phyloP scores from a whole-genome alignment of 2,113 vertebrate genomes.

The Hippocampus comes region DNA sequence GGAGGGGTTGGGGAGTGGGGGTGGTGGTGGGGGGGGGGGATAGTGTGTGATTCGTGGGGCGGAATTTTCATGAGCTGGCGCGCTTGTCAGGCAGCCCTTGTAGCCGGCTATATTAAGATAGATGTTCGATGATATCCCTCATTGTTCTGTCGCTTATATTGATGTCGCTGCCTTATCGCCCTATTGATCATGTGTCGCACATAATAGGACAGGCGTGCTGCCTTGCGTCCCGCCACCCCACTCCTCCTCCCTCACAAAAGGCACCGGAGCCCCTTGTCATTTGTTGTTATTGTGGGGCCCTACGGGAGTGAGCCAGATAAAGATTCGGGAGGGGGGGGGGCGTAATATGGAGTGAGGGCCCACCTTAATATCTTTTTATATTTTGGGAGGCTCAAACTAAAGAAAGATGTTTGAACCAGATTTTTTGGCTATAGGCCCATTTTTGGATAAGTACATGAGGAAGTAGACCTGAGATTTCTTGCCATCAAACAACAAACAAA shows the following conservation, averaged over 20 bases:
- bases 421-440: neutral
- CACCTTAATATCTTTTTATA: conserved; percentile 40
- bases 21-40: conserved; percentile 32
- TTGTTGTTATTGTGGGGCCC: conserved; percentile 95
- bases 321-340: conserved; percentile 38
- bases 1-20: conserved; percentile 34
- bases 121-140: conserved; percentile 99
- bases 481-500: too few species aligned
- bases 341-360: neutral
- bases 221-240: conserved; percentile 69
- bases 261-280: conserved; percentile 85
- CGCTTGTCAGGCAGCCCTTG: conserved; percentile 97
- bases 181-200: conserved; percentile 99
- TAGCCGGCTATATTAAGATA: conserved; percentile 99
- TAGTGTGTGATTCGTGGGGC: conserved; percentile 84
- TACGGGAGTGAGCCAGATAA: conserved; percentile 55
- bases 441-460: neutral
- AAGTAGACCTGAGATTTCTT: too few species aligned
- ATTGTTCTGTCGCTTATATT: conserved; percentile 99
- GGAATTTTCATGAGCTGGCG: conserved; percentile 99
- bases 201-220: conserved; percentile 98
- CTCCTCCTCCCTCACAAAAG: conserved; percentile 86
- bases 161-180: conserved; percentile 99
- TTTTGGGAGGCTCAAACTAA: conserved; percentile 22
- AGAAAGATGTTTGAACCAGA: neutral